Evolutionary conservation across 2,113 vertebrate species (phyloP), one percentile per base, ranked within the genome.

Genomic region (Mungos mungo): DNA sequence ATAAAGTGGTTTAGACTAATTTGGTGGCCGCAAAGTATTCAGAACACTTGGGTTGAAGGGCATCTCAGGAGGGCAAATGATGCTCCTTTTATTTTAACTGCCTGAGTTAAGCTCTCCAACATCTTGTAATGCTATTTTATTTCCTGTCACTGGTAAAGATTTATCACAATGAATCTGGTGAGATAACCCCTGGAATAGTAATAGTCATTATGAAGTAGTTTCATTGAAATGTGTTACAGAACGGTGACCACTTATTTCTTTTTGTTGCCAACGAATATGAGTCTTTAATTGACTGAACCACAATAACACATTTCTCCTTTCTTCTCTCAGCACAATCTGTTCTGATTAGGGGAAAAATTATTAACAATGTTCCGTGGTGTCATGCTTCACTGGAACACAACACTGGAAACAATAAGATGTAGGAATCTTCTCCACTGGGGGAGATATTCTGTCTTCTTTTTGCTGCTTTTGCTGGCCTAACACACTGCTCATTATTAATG

Each of bases 141-240:
- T 91, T 91, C 66, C 54, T 86, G 10, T 63, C 45, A 88, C 92
- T 72, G 25, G 41, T 82, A 89, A 86, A 69, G 74, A 94, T 92
- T 93, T 96, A 91, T 88, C 52, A 41, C n/a, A 74, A 14, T 38
- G 60, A 86, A 74, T 83, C 41, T 86, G 31, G 27, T 77, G 60
- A 94, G 86, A 88, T 68, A 91, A 94, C 95, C 68, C 82, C 72
- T 68, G 50, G 65, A 79, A 93, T 69, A 69, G 25, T 33, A 91
- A 60, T 9, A 95, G 89, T 89, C 80, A 77, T 93, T 92, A 87
- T 86, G 76, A 94, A 96, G 88, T 77, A 86, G 82, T 96, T 83
- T 94, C 45, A 74, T 35, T 88, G 66, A 96, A 88, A 95, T 81
- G 65, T 52, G 13, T 35, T 95, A 45, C 27, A 69, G 47, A 74